A percentile compares a stretch with the other conserved stretches of the same genome.
Evolutionary conservation across 2,888 invertebrate genomes (phyloP).

Genomic region (Leptinotarsa rubiginosa): DNA sequence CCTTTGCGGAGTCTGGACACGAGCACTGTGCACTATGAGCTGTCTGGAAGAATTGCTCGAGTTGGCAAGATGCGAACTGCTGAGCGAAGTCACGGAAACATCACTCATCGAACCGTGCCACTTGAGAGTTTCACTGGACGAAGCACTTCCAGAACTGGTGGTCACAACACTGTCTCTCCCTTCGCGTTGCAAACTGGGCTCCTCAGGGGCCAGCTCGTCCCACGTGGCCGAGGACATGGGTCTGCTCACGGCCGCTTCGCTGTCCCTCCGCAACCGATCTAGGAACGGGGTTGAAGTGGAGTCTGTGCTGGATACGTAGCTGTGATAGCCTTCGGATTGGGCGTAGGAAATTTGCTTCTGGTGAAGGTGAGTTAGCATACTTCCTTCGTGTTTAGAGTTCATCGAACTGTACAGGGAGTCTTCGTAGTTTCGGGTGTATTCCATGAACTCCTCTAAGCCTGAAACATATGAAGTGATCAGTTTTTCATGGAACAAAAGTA

Average conservation of each 20-base stretch:
- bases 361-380: constrained; percentile 69
- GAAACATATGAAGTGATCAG: constrained; percentile 51
- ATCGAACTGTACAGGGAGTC: constrained; percentile 63
- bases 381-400: constrained; percentile 64
- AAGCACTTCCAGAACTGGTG: constrained; percentile 72
- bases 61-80: constrained; percentile 68
- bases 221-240: constrained; percentile 63
- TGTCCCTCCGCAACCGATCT: constrained; percentile 76
- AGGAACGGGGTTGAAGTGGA: constrained; percentile 82
- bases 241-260: constrained; percentile 69
- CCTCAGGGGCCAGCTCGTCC: constrained; percentile 61
- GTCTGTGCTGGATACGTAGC: constrained; percentile 83
- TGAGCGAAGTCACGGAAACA: constrained; percentile 73
- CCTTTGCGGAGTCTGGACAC: constrained; percentile 81
- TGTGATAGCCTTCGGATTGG: constrained; percentile 84
- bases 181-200: constrained; percentile 56
- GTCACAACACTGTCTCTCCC: constrained; percentile 75
- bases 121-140: constrained; percentile 82
- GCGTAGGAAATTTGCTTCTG: constrained; percentile 82
- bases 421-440: constrained; percentile 75
- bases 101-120: constrained; percentile 84
- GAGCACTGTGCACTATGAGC: constrained; percentile 80
- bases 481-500: not conserved
- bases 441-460: constrained; percentile 73
- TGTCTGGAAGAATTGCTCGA: constrained; percentile 68